Evolutionary conservation across 2,113 vertebrate species (phyloP), one percentile per base, ranked within the genome.

Genomic region (Numida meleagris): DNA sequence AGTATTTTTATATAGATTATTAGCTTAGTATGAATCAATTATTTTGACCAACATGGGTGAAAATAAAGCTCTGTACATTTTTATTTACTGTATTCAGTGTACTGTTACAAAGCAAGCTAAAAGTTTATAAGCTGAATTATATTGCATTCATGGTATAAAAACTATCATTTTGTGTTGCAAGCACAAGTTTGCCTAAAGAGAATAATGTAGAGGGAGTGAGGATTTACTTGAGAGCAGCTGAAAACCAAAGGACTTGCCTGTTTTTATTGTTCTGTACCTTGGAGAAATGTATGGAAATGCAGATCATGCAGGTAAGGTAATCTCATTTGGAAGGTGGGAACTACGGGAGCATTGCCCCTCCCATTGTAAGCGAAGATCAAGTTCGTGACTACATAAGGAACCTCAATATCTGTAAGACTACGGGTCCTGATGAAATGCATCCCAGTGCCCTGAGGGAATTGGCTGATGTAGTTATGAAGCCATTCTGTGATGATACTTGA

Each of bases 11-110:
- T n/a, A n/a, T 82, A 92, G 72, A 78, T 93, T 90, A 89, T 91
- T 92, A 95, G 66, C 73, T 48, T 53, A 94, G 84, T 89, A 81
- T 58, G 20, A 43, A 61, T 95, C 63, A 81, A 78, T 81, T 94
- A 88, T 92, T 96, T 95, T 96, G 92, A 96, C 82, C 12, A 94
- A 83, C 55, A 59, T 0, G 0, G 18, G 38, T 2, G 3, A 12
- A 2, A 10, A 3, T 1, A 10, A 86, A 71, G 1, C 36, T 33
- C 7, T 71, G 24, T 43, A 77, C 10, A 12, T 79, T 93, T 68
- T 76, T 89, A 16, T 46, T 45, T 85, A 77, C 67, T 79, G 33
- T 79, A 89, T 33, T 66, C 25, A 38, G 10, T 67, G 29, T 77
- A 0, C 31, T 75, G 21, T 68, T 74, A 85, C 42, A 89, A 82